Base-by-base conservation (phyloP, 2,797 vertebrate genomes). In the Psittacula echo region DNA sequence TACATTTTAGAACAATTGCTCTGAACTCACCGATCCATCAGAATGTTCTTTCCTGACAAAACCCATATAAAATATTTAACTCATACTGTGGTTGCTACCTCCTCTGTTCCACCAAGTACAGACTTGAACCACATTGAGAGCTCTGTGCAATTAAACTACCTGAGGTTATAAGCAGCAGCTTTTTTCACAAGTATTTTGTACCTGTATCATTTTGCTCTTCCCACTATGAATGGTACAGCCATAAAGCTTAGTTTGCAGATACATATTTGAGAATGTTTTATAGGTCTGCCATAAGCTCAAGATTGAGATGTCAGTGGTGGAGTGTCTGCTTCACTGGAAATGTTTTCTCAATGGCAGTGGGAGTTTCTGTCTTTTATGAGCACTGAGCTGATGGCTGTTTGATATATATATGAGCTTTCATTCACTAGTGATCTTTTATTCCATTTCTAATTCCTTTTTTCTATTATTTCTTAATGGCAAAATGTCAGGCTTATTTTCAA, bases 401-500 rank as follows among this genome's bases (percentile, higher is more conserved):
- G 90, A 92, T 76, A 81, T 56, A 37, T 70, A 54, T 61, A 80
- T 81, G 44, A 88, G 66, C 62, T 77, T 94, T 89, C 66, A 84
- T 44, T 93, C 41, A 89, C 81, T n/a, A 58, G 65, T 39, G 30
- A 89, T 85, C 64, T 93, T 90, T 86, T 89, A 94, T 91, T 86
- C 48, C 7, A 83, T 87, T 93, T 82, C 84, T 89, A 89, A 92
- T 93, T 87, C 60, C 48, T 91, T 90, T 89, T 76, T 70, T 17
- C 72, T 89, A 14, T 89, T 79, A 83, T 74, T 92, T 85, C 77
- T 77, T 87, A 79, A 64, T 80, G 41, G 67, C n/a, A 85, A 90
- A 92, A 71, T 34, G 58, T 93, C 94, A 90, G 77, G 47, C 12
- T 91, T 88, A 76, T 89, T 76, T 89, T 90, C 84, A 95, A 97